These are phyloP conservation scores for Orchesella cincta DNA, from an alignment of 1,140 invertebrate species.

Conservation along the genomic window DNA sequence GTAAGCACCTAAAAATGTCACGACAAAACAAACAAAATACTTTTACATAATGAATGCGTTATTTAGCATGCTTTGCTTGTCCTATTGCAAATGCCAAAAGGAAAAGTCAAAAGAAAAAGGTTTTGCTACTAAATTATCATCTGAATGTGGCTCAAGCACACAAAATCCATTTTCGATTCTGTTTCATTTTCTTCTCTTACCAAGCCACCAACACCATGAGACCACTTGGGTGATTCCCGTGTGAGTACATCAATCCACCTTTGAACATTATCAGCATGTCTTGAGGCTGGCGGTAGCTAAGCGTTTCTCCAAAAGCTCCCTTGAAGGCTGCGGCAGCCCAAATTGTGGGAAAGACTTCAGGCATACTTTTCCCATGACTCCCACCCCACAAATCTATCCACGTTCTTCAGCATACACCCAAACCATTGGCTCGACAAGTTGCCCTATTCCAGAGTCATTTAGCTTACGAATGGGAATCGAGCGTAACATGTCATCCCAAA, in stretches of 20 bases:
- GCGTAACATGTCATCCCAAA: conserved; percentile 95
- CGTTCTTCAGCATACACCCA: conserved; percentile 73
- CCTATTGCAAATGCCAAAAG: too few species aligned
- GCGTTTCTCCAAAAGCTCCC: conserved; percentile 78
- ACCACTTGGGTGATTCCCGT: conserved; percentile 62
- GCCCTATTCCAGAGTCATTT: conserved; percentile 68
- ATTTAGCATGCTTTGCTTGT: too few species aligned
- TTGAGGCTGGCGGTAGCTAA: conserved; percentile 66
- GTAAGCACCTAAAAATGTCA: conserved; percentile 47
- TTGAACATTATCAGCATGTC: conserved; percentile 72
- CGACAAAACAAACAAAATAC: too few species aligned
- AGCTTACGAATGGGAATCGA: conserved; percentile 61
- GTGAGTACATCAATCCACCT: conserved; percentile 70
- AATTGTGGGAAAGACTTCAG: conserved; percentile 77
- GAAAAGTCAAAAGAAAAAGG: too few species aligned
- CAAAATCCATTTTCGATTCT: too few species aligned
- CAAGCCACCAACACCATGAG: conserved; percentile 63
- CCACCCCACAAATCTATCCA: conserved; percentile 62
- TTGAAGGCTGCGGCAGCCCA: conserved; percentile 94
- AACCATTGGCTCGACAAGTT: conserved; percentile 81
- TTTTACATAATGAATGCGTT: too few species aligned
- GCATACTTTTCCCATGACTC: conserved; percentile 78
- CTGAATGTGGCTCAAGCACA: too few species aligned
- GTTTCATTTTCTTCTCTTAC: too few species aligned
- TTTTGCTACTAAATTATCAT: too few species aligned